Conservation (phyloP, 2,797 vertebrate genomes). For the Potorous gilbertii region DNA sequence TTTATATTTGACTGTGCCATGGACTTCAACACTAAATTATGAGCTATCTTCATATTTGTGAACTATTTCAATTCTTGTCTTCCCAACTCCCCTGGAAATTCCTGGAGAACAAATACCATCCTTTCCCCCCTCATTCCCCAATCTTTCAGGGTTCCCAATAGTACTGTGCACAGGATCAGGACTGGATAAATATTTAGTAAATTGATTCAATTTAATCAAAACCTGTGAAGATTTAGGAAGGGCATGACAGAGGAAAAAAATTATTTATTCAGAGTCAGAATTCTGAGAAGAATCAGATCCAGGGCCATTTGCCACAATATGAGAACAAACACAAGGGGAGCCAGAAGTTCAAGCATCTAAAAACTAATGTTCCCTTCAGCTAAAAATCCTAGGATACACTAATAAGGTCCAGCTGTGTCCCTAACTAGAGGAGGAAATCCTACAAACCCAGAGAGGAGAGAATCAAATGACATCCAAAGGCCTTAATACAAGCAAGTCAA, state of each 20-base stretch:
- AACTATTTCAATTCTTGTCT: neutral
- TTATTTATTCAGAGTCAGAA: neutral
- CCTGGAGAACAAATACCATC: neutral
- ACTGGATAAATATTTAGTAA: neutral
- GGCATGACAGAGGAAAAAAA: neutral
- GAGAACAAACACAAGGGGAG: neutral
- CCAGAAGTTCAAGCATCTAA: neutral
- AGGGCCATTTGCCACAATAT: neutral
- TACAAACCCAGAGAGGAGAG: neutral
- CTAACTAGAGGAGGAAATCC: neutral
- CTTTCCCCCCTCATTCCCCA: neutral
- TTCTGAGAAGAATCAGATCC: neutral
- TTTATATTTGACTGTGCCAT: neutral
- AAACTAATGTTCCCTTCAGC: neutral
- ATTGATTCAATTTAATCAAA: neutral
- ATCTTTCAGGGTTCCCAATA: neutral
- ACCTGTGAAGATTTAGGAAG: neutral
- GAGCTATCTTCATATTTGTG: neutral
- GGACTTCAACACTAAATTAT: neutral
- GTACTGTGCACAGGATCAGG: neutral
- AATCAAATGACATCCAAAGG: neutral
- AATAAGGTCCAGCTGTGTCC: neutral
- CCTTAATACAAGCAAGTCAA: neutral
- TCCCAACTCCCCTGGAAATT: neutral
- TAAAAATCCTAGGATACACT: neutral